Conservation (phyloP, 2,113 vertebrate species). For the Rhegmatorhina hoffmannsi region DNA sequence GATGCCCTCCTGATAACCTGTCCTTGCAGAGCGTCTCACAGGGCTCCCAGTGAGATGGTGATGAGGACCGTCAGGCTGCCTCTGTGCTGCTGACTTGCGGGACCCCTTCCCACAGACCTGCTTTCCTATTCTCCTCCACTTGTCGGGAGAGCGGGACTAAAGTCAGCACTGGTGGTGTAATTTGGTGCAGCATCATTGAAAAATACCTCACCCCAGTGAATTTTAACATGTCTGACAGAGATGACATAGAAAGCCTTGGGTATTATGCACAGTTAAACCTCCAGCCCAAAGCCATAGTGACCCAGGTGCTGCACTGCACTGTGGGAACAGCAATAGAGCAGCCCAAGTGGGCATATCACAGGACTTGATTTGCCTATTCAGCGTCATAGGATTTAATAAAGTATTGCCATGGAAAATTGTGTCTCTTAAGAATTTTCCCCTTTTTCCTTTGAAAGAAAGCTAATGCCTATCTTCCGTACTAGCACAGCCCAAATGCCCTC, state of each 20-base stretch:
- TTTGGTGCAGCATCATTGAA: neutral
- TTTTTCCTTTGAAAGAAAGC: neutral
- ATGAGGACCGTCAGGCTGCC: neutral
- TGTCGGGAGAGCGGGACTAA: neutral
- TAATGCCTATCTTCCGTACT: neutral
- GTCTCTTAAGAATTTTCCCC: neutral
- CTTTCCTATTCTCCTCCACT: neutral
- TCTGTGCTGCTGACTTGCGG: neutral
- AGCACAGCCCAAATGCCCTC: neutral
- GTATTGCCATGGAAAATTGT: neutral
- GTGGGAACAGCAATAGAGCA: neutral
- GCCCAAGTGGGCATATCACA: neutral
- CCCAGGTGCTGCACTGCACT: fast-evolving
- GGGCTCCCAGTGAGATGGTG: neutral
- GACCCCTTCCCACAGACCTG: neutral
- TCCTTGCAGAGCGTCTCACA: neutral
- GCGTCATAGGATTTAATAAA: neutral
- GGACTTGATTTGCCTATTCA: neutral
- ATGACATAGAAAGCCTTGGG: neutral
- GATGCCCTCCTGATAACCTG: neutral
- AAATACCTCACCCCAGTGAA: neutral
- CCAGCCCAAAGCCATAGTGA: neutral
- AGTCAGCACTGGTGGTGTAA: neutral
- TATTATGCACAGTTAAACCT: neutral
- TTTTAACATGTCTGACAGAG: neutral